Base-by-base conservation (phyloP, 1,140 invertebrate genomes). In the Drosophila bocki region DNA sequence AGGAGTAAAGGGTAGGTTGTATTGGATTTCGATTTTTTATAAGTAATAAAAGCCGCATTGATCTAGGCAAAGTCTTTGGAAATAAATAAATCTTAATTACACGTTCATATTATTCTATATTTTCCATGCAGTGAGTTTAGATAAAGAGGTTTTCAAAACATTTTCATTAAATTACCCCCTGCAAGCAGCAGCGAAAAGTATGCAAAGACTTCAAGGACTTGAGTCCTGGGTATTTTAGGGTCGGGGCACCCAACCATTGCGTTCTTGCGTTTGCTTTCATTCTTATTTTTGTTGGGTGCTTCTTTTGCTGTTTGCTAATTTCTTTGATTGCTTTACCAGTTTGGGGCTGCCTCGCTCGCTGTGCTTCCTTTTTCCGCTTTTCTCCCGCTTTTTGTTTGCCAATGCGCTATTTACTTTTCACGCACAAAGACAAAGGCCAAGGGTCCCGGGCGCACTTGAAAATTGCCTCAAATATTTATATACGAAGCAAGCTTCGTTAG, bases 401-500 rank as follows among this genome's bases (percentile, higher is more conserved):
- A 60, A 75, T 70, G 64, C 77, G 84, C 85, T 87, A 87, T 87
- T 87, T 87, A 88, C 84, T 78, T 63, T 63, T 71, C 60, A 82
- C 74, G 75, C 57, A 76, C 72, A 90, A 88, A 90, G 84, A 88
- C 84, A 90, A 90, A 90, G 84, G 84, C 85, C 84, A 90, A 62
- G 74, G 70, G 69, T 42, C 77, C 65, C 75, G 51, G 68, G 63
- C 74, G 80, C 70, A 90, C 74, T 88, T 80, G 80, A 84, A 88
- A 88, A 88, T 88, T 88, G 77, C 75, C 74, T 84, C 84, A 90
- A 88, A 88, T 88, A 90, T 90, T 88, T 90, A 74, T 74, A 78
- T 42, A 68, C 70, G 59, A 29, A 61, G 77, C 60, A 82, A 83
- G 76, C 72, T 69, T 78, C 64, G 70, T 67, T 84, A 72, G 65